Evolutionary conservation across 2,797 vertebrate species (phyloP), one percentile per base, ranked within the genome.

Genomic region (Aphelocoma californica): DNA sequence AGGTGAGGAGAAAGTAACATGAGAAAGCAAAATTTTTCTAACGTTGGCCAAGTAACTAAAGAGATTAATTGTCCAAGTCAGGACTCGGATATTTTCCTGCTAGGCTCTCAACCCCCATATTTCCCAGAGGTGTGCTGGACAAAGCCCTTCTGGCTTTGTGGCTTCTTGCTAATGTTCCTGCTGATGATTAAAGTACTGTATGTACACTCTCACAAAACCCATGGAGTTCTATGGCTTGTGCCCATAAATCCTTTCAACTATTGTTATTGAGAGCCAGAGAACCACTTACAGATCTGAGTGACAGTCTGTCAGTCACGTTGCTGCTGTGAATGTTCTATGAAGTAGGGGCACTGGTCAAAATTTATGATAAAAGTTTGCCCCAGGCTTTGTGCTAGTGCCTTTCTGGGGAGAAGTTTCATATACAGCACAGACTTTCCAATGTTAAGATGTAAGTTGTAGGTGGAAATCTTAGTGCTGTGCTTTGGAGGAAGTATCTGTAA

Each of bases 281-380:
- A 21, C 20, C 14, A 3, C 8, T 45, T 47, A 40, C 17, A 61
- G 38, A 17, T 64, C 42, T 34, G 38, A 80, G 25, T 38, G 47
- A 11, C 29, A 40, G 3, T 34, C 54, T 88, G 40, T 42, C 53
- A 67, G 51, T 0, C 2, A 10, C 1, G 0, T 9, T 56, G 50
- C 18, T 70, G n/a, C 42, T 61, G 4, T n/a, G 23, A 34, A 26
- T 28, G 11, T 56, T 75, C 62, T 36, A 0, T 1, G 2, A 72
- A 69, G 34, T 16, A 32, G 42, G 36, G 32, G 5, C 19, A 19
- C 44, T 25, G 42, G 32, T 57, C 45, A 75, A 48, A 84, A 61
- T 10, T 31, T 31, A 2, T 36, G n/a, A 26, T 85, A n/a, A 7
- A 57, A 32, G 14, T 58, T 20, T 80, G 15, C 6, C 4, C 29